phyloP scores from a whole-genome alignment of 2,888 invertebrate genomes.

The Drosophila cognata region DNA sequence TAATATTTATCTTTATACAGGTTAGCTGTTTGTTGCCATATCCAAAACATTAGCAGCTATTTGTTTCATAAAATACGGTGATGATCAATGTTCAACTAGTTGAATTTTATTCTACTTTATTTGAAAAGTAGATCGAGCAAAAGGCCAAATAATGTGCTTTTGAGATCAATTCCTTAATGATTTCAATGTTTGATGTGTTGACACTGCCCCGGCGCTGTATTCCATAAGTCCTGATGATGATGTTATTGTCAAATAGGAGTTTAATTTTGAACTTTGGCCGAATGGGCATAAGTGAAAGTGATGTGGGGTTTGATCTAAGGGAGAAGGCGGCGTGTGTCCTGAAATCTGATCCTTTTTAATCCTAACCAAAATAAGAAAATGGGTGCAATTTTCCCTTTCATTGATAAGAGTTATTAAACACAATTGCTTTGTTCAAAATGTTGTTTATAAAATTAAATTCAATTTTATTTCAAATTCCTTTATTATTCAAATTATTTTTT shows the following conservation, averaged over 20 bases:
- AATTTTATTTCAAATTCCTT: too few species aligned
- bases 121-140: background rate
- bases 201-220: background rate
- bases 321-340: background rate
- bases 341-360: too few species aligned
- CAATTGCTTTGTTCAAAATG: too few species aligned
- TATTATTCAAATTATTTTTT: too few species aligned
- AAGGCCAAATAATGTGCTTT: background rate
- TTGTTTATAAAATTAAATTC: too few species aligned
- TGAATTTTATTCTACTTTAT: background rate
- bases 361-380: too few species aligned
- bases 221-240: background rate
- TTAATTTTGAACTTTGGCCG: background rate
- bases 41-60: background rate
- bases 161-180: background rate
- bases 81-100: background rate
- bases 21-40: background rate
- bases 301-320: background rate
- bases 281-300: background rate
- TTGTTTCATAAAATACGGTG: background rate
- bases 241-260: background rate
- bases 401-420: too few species aligned
- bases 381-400: too few species aligned
- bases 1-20: background rate
- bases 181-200: background rate